Conservation (phyloP, 1,140 invertebrate species). For the Dolichoris vasculosae region DNA sequence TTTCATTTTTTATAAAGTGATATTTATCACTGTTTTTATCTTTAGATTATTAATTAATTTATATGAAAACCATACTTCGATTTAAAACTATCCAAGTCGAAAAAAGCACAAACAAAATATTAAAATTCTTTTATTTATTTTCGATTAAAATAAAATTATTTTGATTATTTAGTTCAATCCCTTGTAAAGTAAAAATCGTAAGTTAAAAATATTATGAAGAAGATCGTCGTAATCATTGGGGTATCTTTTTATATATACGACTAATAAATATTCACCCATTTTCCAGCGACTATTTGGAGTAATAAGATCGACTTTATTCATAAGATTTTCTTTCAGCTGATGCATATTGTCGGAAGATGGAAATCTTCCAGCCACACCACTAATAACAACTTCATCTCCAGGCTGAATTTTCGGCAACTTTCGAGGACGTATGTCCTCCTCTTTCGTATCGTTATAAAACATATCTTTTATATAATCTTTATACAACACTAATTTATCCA, state of each 20-base stretch:
- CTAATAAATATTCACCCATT: constrained; percentile 70
- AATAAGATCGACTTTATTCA: constrained; percentile 84
- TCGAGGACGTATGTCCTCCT: background rate
- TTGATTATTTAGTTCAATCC: too few relatives aligned
- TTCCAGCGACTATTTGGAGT: constrained; percentile 85
- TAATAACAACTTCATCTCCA: constrained; percentile 88
- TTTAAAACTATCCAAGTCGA: too few relatives aligned
- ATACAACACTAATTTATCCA: constrained; percentile 43
- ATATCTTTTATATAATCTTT: constrained; percentile 36
- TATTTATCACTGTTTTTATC: too few relatives aligned
- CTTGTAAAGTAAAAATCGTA: background rate
- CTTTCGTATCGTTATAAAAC: background rate
- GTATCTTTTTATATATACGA: background rate
- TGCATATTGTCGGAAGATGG: constrained; percentile 87
- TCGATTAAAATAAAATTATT: too few relatives aligned
- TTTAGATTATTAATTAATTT: too few relatives aligned
- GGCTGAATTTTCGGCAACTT: constrained; percentile 63
- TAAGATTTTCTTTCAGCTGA: constrained; percentile 86
- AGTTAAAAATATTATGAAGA: constrained; percentile 75
- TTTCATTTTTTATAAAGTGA: too few relatives aligned
- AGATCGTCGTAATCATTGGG: background rate
- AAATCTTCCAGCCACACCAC: constrained; percentile 89
- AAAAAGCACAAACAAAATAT: too few relatives aligned
- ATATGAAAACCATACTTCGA: too few relatives aligned
- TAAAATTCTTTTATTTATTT: too few relatives aligned